A percentile compares a stretch with the other conserved stretches of the same genome.
phyloP scores from a whole-genome alignment of 2,113 vertebrate genomes.

The Castor canadensis region DNA sequence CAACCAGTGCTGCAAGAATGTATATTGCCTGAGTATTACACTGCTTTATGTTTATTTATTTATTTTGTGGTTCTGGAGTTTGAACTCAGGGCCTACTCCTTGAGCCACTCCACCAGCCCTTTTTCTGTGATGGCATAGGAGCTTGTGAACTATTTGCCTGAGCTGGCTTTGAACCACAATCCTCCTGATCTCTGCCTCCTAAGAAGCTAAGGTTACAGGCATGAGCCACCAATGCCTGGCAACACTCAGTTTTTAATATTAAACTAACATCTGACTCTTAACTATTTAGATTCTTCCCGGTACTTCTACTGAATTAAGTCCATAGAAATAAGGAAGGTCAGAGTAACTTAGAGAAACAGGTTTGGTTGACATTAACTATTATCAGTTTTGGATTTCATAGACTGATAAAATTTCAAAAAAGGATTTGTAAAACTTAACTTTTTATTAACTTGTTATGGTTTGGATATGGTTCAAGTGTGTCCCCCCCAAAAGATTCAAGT shows the following conservation, averaged over 20 bases:
- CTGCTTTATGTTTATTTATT: no score
- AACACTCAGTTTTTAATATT: background rate
- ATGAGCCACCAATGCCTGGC: no score
- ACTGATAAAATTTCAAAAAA: background rate
- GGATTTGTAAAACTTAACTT: background rate
- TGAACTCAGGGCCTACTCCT: no score
- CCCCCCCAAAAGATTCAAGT: background rate
- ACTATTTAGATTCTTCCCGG: background rate
- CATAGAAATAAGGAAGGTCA: background rate
- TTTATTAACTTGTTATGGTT: background rate
- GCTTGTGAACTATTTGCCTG: no score
- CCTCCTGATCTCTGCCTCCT: no score
- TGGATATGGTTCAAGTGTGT: no score
- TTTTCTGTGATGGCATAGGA: no score
- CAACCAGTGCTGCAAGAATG: background rate
- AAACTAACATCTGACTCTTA: background rate
- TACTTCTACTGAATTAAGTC: background rate
- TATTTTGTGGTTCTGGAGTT: no score
- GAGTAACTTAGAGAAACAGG: background rate
- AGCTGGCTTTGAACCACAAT: no score
- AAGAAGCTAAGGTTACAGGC: no score
- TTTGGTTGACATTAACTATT: background rate
- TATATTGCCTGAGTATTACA: background rate
- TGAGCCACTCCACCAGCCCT: no score
- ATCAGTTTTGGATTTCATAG: background rate